Base-by-base conservation (phyloP, 1,140 invertebrate genomes). In the Trachymyrmex cornetzi region DNA sequence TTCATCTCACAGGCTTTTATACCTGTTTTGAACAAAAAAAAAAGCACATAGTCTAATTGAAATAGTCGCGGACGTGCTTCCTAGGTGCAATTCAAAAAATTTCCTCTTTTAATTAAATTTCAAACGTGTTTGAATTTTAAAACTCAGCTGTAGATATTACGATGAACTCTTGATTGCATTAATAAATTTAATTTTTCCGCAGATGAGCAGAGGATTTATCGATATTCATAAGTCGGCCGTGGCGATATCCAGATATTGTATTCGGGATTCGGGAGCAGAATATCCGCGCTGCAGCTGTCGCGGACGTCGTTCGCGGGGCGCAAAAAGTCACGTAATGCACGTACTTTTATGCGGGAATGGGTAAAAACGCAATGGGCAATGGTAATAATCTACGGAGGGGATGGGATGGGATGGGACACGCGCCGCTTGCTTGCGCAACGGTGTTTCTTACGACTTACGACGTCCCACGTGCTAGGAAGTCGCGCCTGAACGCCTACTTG, bases 391-490 rank as follows among this genome's bases (percentile, higher is more conserved):
- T 22, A n/a, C 71, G 72, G 27, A 14, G 22, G 53, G 59, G 50
- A 19, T 30, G 63, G 57, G 50, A n/a, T n/a, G n/a, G n/a, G n/a
- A n/a, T n/a, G 88, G 63, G 69, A 87, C 88, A 77, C 85, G 89
- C 85, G 88, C 88, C 85, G n/a, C 50, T 87, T 79, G n/a, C 50
- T 87, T 79, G 24, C 85, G 57, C 72, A 86, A 89, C 77, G 88
- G 44, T 48, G 87, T 34, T 34, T 85, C 75, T 61, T 84, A 24
- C 19, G 2, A 50, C 75, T 61, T 84, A 24, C 19, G 2, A 50
- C 69, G 55, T 34, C 89, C 89, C 88, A 90, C 89, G 88, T 90
- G 88, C 34, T 53, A 75, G 74, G 44, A 69, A 84, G 61, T 63
- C 63, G 30, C 86, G 77, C 59, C 81, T 57, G 44, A n/a, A 71